Evolutionary conservation across 2,888 invertebrate genomes (phyloP).

Genomic region (Pedicia rivosa): DNA sequence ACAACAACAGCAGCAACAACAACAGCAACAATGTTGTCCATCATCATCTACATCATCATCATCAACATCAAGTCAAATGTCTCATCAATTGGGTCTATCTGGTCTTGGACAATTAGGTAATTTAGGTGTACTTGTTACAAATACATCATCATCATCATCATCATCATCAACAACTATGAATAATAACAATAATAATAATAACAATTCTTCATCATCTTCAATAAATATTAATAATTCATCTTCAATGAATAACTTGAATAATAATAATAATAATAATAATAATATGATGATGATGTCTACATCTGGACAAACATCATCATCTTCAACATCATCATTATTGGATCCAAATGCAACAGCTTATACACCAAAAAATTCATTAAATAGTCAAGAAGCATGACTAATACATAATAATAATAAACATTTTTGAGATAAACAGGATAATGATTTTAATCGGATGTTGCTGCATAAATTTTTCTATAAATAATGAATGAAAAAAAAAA

Average conservation of each 20-base stretch:
- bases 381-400: no score
- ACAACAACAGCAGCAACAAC: constrained; percentile 7
- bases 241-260: constrained; percentile 15
- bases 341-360: constrained; percentile 88
- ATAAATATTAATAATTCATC: constrained; percentile 21
- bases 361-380: constrained; percentile 71
- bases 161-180: constrained; percentile 17
- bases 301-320: constrained; percentile 4
- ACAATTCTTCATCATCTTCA: constrained; percentile 26
- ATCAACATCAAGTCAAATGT: constrained; percentile 31
- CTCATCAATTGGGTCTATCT: constrained; percentile 21
- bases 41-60: constrained; percentile 11
- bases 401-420: no score
- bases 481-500: no score
- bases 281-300: no score
- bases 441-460: no score
- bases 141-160: constrained; percentile 12
- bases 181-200: constrained; percentile 13
- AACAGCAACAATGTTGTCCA: constrained; percentile 9
- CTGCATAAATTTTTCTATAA: no score
- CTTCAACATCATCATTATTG: constrained; percentile 34
- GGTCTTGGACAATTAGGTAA: constrained; percentile 7
- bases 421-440: no score
- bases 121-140: constrained; percentile 9
- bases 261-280: constrained; percentile 11